Evolutionary conservation across 2,797 vertebrate species (phyloP).

Genomic region (Sebastes iracundus): DNA sequence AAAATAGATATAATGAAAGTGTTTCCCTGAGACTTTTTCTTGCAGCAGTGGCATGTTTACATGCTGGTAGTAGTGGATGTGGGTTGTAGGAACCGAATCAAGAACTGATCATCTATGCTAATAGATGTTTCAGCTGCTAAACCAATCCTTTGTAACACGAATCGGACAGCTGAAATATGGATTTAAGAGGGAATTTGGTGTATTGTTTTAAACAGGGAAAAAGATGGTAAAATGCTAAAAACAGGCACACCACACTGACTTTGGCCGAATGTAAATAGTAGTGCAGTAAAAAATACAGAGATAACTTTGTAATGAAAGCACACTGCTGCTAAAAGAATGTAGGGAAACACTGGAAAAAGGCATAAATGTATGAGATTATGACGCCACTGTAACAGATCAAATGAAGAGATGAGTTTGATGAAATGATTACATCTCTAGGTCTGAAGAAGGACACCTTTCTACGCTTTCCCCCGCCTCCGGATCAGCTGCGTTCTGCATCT

Average conservation of each 20-base stretch:
- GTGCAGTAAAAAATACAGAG: neutral
- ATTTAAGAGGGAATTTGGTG: neutral
- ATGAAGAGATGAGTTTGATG: too few relatives aligned
- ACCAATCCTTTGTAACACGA: neutral
- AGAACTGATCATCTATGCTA: neutral
- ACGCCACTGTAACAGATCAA: too few relatives aligned
- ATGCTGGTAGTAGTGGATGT: neutral
- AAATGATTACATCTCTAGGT: too few relatives aligned
- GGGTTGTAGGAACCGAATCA: neutral
- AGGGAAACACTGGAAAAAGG: neutral
- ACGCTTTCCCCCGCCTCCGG: fast-evolving
- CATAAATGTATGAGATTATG: neutral
- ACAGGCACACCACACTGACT: too few relatives aligned
- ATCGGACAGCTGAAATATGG: neutral
- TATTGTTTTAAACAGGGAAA: neutral
- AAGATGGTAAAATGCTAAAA: neutral
- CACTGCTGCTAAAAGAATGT: neutral
- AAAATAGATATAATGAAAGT: neutral
- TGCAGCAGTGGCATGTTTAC: neutral
- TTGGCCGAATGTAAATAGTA: too few relatives aligned
- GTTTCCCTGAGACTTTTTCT: neutral
- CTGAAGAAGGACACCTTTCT: neutral
- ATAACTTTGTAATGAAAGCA: neutral
- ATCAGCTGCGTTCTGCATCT: fast-evolving
- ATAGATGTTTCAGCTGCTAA: neutral